Evolutionary conservation across 2,797 vertebrate genomes (phyloP).

Genomic region (Pipistrellus pygmaeus): DNA sequence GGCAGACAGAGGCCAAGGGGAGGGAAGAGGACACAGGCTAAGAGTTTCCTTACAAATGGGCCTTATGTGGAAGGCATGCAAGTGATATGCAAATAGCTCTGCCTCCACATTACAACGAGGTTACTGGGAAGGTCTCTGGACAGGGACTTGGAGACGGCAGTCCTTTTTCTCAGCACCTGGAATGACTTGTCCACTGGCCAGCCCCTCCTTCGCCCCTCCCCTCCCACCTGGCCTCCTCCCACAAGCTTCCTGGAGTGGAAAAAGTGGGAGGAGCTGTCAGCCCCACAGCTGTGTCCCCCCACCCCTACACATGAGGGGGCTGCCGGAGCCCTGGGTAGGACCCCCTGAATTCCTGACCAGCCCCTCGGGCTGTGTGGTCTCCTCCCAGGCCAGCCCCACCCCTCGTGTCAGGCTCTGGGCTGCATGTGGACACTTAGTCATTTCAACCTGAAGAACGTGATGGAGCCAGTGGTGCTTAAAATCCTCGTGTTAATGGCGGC

Average conservation of each 20-base stretch:
- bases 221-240: neutral
- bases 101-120: neutral
- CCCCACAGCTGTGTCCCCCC: fast-evolving
- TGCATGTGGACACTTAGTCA: neutral
- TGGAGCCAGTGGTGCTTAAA: conserved; percentile 79
- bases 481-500: conserved; percentile 79
- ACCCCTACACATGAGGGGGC: neutral
- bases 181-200: neutral
- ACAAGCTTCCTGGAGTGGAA: fast-evolving
- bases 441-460: conserved; percentile 68
- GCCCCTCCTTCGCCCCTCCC: fast-evolving
- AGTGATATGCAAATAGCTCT: neutral
- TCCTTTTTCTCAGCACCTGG: neutral
- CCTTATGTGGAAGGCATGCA: neutral
- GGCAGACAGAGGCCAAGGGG: neutral
- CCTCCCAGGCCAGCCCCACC: neutral
- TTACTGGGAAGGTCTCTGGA: neutral
- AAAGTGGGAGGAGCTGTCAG: neutral
- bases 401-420: neutral
- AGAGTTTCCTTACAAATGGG: neutral
- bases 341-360: neutral
- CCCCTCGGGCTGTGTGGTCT: neutral
- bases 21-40: neutral
- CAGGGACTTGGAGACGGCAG: neutral
- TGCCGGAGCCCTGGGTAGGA: neutral